phyloP scores from a whole-genome alignment of 2,888 invertebrate species.

The Agrochola lota region DNA sequence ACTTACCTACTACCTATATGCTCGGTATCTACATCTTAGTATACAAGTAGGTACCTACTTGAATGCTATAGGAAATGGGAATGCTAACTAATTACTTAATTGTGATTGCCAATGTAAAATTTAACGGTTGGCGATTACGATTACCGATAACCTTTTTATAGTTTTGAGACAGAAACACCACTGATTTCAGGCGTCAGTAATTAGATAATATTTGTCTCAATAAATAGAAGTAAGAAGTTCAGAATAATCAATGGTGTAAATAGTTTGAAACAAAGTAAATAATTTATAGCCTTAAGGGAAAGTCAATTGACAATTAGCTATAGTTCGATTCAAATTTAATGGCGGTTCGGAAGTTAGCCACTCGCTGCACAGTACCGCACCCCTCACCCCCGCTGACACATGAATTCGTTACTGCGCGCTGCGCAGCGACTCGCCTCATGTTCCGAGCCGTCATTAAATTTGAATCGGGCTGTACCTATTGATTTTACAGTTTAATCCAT shows the following conservation, averaged over 20 bases:
- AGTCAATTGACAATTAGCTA: background rate
- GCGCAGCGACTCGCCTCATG: no score
- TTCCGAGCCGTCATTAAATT: no score
- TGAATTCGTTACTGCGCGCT: no score
- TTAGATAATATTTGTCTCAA: background rate
- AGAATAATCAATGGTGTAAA: background rate
- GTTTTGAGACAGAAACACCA: constrained; percentile 3
- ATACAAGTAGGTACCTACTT: background rate
- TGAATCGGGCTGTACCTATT: no score
- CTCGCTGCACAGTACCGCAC: no score
- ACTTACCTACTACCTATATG: background rate
- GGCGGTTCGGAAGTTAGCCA: no score
- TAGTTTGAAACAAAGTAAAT: background rate
- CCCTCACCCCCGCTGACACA: no score
- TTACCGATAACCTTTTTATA: constrained; percentile 6
- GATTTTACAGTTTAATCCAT: background rate
- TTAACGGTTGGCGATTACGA: background rate
- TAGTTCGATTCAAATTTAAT: no score
- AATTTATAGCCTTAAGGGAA: background rate
- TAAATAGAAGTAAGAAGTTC: background rate
- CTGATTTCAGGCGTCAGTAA: background rate
- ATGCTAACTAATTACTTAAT: background rate
- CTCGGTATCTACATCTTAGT: background rate
- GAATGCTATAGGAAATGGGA: background rate
- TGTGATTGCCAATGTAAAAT: background rate